phyloP scores from a whole-genome alignment of 2,113 vertebrate genomes.

The Psephotus haematonotus region DNA sequence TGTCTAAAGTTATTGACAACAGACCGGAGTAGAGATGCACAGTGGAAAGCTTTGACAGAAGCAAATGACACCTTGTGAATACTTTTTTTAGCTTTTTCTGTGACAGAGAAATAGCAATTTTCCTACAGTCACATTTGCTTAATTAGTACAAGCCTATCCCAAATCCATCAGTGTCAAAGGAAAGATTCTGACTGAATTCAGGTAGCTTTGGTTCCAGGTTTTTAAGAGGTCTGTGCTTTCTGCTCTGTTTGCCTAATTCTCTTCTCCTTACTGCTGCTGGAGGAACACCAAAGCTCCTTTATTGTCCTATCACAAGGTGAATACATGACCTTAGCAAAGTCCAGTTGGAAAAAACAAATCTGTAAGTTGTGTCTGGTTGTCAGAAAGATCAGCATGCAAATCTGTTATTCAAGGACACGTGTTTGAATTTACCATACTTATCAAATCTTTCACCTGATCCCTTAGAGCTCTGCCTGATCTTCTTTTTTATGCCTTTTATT shows the following conservation, averaged over 20 bases:
- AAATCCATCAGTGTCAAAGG: not conserved
- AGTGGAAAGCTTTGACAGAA: not conserved
- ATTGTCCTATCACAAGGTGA: not conserved
- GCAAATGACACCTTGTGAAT: not conserved
- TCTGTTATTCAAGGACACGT: not conserved
- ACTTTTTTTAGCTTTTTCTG: not conserved
- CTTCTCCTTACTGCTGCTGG: not conserved
- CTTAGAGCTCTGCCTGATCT: not conserved
- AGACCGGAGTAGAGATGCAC: not conserved
- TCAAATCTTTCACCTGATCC: not conserved
- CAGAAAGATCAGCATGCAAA: not conserved
- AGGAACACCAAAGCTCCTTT: not conserved
- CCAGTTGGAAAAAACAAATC: not conserved
- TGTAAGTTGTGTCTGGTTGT: not conserved
- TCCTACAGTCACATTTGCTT: not conserved
- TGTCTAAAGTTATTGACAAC: not conserved
- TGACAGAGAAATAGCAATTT: not conserved
- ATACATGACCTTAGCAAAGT: not conserved
- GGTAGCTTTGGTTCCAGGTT: not conserved
- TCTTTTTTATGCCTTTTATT: not conserved
- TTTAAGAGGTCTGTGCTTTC: not conserved
- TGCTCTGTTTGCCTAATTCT: not conserved
- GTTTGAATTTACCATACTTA: not conserved
- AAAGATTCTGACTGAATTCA: not conserved
- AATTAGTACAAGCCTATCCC: not conserved